Evolutionary conservation across 2,797 vertebrate genomes (phyloP).

Genomic region (Diceros bicornis): DNA sequence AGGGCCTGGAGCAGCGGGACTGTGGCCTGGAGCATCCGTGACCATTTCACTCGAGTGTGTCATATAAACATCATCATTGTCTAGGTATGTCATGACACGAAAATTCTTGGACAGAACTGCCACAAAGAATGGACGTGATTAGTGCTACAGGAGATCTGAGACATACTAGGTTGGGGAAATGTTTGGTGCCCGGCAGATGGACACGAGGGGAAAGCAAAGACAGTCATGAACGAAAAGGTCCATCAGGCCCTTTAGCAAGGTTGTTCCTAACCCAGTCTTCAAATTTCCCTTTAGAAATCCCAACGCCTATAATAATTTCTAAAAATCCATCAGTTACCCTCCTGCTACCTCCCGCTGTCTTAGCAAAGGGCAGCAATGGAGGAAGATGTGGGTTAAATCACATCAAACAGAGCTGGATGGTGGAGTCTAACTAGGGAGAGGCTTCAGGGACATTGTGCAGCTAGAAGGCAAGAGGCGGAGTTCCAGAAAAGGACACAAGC

Average conservation of each 20-base stretch:
- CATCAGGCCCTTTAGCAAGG: background rate
- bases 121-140: background rate
- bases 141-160: background rate
- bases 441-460: accelerated
- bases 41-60: background rate
- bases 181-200: background rate
- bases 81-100: background rate
- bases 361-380: background rate
- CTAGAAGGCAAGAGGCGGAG: background rate
- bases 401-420: background rate
- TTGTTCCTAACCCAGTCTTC: background rate
- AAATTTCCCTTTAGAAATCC: background rate
- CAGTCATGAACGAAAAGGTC: background rate
- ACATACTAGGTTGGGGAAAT: background rate
- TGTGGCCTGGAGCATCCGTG: background rate
- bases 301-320: background rate
- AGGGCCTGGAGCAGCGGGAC: background rate
- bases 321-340: background rate
- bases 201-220: background rate
- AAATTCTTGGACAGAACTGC: background rate
- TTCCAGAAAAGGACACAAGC: background rate
- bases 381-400: background rate
- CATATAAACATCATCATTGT: background rate
- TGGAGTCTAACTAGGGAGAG: background rate
- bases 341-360: background rate